A percentile compares a stretch with the other conserved stretches of the same genome.
Conservation (phyloP, 2,797 vertebrate species). For the Tamandua tetradactyla region DNA sequence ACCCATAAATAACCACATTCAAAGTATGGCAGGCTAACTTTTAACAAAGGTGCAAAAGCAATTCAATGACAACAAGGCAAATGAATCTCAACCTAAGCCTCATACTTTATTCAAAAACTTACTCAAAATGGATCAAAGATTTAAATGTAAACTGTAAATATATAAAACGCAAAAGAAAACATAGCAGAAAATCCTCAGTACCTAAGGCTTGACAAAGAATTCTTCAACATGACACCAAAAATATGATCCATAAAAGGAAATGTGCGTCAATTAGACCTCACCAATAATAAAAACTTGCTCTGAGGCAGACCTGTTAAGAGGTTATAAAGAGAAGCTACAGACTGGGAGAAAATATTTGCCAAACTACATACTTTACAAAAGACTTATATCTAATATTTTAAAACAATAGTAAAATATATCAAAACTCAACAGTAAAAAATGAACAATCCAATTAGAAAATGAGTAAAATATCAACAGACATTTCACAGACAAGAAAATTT, state of each 20-base stretch:
- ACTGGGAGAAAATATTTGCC: background rate
- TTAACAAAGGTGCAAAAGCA: background rate
- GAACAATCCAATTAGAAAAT: background rate
- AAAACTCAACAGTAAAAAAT: background rate
- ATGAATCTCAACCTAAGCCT: background rate
- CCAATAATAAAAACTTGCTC: background rate
- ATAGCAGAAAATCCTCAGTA: background rate
- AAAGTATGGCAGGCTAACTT: background rate
- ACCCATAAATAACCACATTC: background rate
- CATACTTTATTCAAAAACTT: background rate
- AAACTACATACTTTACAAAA: background rate
- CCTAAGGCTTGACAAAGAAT: background rate
- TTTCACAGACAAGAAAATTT: background rate
- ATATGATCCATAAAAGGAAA: background rate
- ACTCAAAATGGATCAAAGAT: background rate
- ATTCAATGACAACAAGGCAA: slow-evolving; percentile 8
- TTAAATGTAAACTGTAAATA: background rate
- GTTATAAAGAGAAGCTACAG: background rate
- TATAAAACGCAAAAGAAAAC: background rate
- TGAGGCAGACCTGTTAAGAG: background rate
- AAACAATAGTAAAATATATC: background rate
- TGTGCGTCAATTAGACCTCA: background rate
- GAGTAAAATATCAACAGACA: background rate
- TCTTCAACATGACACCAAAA: slow-evolving; percentile 23
- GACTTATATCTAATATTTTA: background rate